Conservation (phyloP, 2,888 invertebrate species). For the Nephrocerus scutellatus region DNA sequence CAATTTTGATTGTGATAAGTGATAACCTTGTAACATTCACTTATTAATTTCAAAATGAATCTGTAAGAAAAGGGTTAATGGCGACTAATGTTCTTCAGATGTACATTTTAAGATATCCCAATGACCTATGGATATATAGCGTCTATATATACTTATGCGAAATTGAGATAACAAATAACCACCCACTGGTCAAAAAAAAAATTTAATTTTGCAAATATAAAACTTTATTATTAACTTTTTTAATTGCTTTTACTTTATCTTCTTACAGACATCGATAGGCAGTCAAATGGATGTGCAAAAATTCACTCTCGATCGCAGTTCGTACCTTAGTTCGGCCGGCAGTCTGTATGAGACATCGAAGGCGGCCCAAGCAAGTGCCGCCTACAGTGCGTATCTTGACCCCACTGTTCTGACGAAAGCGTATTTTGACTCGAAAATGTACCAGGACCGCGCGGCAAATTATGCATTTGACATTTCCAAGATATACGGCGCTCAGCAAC, state of each 20-base stretch:
- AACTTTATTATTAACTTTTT: background rate
- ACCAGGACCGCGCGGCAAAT: constrained; percentile 47
- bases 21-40: no score
- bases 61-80: no score
- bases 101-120: no score
- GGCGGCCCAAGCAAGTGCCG: constrained; percentile 43
- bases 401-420: constrained; percentile 48
- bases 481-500: constrained; percentile 46
- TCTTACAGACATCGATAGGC: constrained; percentile 36
- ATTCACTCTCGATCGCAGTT: constrained; percentile 46
- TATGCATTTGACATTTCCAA: constrained; percentile 49
- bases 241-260: no score
- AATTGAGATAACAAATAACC: background rate
- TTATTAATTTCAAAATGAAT: no score
- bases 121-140: no score
- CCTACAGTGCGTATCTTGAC: constrained; percentile 47
- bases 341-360: constrained; percentile 38
- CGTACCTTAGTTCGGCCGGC: constrained; percentile 44
- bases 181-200: background rate
- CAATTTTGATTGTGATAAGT: no score
- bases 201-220: no score
- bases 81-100: no score
- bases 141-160: no score
- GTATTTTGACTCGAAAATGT: constrained; percentile 49
- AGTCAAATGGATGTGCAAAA: constrained; percentile 47